Conservation (phyloP, 2,113 vertebrate species). For the Anolis carolinensis region DNA sequence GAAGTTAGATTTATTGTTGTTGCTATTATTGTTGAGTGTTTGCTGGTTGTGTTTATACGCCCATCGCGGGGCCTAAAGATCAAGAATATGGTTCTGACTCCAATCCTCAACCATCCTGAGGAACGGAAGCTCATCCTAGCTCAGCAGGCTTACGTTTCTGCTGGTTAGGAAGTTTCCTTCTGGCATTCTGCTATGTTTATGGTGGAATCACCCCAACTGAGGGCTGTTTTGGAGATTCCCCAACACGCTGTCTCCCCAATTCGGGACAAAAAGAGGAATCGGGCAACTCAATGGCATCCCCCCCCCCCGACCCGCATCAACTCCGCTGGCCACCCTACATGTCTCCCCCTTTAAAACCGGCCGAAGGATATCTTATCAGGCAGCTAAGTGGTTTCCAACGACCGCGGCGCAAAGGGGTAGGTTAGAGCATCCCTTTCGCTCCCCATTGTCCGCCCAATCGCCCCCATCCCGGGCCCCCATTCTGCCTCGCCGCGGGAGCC, state of each 20-base stretch:
- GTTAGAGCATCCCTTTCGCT: conserved; percentile 83
- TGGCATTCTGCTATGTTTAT: no score
- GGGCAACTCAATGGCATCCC: conserved; percentile 44
- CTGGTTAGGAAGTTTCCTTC: no score
- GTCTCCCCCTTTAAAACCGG: conserved; percentile 51
- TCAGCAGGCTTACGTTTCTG: no score
- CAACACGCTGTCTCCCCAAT: no score
- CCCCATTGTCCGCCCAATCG: conserved; percentile 78
- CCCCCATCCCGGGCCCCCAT: conserved; percentile 74
- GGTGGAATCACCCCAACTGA: no score
- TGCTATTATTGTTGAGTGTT: conserved; percentile 84
- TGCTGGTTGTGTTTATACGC: conserved; percentile 93
- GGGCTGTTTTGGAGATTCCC: no score
- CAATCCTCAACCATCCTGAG: no score
- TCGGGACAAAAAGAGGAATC: no score
- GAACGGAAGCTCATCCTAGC: no score
- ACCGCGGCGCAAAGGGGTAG: conserved; percentile 80
- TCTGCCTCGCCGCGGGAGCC: conserved; percentile 84
- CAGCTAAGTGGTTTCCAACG: conserved; percentile 83
- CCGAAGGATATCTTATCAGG: conserved; percentile 81
- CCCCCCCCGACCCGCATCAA: background rate
- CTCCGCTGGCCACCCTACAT: no score
- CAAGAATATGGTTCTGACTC: background rate
- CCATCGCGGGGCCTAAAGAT: conserved; percentile 84
- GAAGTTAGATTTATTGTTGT: conserved; percentile 70